A percentile compares a stretch with the other conserved stretches of the same genome.
These are phyloP conservation scores for Otocyon megalotis DNA, from an alignment of 2,113 vertebrate species.

Conservation along the genomic window DNA sequence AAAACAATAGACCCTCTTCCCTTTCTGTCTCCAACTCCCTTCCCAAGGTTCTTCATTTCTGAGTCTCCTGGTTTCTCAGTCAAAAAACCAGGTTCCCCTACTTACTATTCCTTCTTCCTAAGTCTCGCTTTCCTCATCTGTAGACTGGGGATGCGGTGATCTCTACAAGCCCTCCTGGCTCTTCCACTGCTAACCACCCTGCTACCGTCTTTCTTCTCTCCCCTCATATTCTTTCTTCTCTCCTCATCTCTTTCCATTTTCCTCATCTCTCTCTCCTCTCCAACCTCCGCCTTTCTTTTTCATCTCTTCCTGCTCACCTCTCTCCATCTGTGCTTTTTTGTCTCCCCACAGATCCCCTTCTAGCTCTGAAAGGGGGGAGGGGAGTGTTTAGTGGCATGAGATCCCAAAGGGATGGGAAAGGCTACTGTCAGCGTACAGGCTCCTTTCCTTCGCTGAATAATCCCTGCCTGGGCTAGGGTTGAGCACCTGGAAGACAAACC, in stretches of 20 bases:
- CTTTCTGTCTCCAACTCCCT: neutral
- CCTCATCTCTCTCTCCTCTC: neutral
- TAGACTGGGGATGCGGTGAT: neutral
- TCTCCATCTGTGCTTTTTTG: neutral
- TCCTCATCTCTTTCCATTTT: neutral
- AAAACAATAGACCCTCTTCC: neutral
- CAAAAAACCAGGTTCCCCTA: neutral
- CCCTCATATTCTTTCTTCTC: neutral
- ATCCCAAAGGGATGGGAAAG: neutral
- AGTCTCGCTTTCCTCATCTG: neutral
- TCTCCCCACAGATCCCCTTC: neutral
- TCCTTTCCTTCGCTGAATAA: neutral
- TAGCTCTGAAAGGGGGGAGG: neutral
- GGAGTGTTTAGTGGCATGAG: neutral
- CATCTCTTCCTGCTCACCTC: neutral
- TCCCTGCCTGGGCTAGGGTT: neutral
- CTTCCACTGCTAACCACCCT: neutral
- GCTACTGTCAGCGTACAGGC: neutral
- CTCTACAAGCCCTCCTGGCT: neutral
- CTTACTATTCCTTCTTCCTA: neutral
- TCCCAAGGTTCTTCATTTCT: conserved; percentile 19
- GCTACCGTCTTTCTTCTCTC: neutral
- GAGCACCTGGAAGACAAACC: neutral
- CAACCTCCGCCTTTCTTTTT: neutral
- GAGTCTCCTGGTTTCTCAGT: conserved; percentile 8